phyloP scores from a whole-genome alignment of 2,113 vertebrate genomes.

The Notothenia rossii region DNA sequence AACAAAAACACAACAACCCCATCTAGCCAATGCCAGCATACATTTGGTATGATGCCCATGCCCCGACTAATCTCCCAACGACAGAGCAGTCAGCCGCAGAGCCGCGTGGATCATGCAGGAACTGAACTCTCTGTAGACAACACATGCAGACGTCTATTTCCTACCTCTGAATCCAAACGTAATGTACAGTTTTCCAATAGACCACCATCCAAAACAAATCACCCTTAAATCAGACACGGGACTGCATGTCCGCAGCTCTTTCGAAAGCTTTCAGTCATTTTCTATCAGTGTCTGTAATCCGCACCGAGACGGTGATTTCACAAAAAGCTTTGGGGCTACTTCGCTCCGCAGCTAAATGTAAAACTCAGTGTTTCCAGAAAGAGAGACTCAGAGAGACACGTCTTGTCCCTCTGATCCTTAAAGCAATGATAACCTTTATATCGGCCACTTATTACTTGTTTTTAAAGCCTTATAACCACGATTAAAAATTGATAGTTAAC shows the following conservation, averaged over 20 bases:
- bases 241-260: constrained; percentile 63
- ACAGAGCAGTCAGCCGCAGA: constrained; percentile 44
- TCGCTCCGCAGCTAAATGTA: constrained; percentile 54
- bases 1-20: constrained; percentile 56
- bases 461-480: constrained; percentile 89
- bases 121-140: constrained; percentile 55
- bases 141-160: constrained; percentile 53
- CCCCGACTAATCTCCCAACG: constrained; percentile 32
- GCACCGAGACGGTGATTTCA: constrained; percentile 55
- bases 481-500: constrained; percentile 83
- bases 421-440: constrained; percentile 85
- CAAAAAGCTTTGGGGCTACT: constrained; percentile 53
- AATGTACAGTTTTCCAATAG: constrained; percentile 51
- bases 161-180: constrained; percentile 48
- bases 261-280: constrained; percentile 81
- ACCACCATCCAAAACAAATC: constrained; percentile 52
- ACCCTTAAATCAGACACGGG: constrained; percentile 33
- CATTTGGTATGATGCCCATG: constrained; percentile 42
- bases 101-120: constrained; percentile 43
- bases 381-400: constrained; percentile 68
- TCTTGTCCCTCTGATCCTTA: constrained; percentile 75
- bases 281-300: constrained; percentile 66
- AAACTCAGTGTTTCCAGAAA: constrained; percentile 83
- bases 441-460: constrained; percentile 84
- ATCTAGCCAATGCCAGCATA: constrained; percentile 53